These are phyloP conservation scores for Hirtodrosophila cameraria DNA, from an alignment of 2,888 invertebrate species.

Conservation along the genomic window DNA sequence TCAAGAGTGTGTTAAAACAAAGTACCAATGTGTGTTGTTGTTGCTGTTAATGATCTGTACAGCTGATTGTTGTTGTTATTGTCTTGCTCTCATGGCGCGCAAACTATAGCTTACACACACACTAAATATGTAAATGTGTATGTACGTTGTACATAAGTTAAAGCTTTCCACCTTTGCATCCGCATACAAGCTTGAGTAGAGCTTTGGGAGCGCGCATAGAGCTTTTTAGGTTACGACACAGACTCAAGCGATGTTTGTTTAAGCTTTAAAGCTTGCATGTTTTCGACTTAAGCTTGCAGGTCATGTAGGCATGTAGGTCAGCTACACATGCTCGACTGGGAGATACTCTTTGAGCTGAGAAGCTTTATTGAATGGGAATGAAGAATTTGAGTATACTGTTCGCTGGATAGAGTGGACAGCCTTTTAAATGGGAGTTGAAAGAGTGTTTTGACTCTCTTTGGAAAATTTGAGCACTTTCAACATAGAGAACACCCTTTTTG, in stretches of 20 bases:
- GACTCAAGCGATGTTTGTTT: slow-evolving; percentile 3
- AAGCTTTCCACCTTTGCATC: slow-evolving; percentile 33
- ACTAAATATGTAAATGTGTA: not conserved
- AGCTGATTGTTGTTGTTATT: slow-evolving; percentile 33
- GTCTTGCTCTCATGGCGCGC: slow-evolving; percentile 23
- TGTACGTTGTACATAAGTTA: slow-evolving; percentile 1
- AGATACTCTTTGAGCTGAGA: too few species aligned
- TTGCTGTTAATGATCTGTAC: slow-evolving; percentile 28
- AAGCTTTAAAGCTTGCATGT: slow-evolving; percentile 3
- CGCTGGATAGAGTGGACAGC: too few species aligned
- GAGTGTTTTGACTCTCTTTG: too few species aligned
- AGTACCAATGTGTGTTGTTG: slow-evolving; percentile 9
- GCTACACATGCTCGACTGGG: too few species aligned
- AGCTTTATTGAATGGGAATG: too few species aligned
- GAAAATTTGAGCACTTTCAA: too few species aligned
- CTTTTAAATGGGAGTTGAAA: too few species aligned
- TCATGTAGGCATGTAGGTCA: too few species aligned
- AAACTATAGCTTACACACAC: slow-evolving; percentile 15
- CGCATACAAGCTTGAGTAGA: slow-evolving; percentile 22
- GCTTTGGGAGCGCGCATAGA: slow-evolving; percentile 13
- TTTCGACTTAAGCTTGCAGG: too few species aligned
- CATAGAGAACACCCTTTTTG: too few species aligned
- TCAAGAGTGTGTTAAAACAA: slow-evolving; percentile 5
- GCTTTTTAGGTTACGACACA: slow-evolving; percentile 3
- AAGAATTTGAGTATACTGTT: too few species aligned